Evolutionary conservation across 92 coral and sea anemone species (phyloP).

Genomic region (Parazoanthus atlanticus): DNA sequence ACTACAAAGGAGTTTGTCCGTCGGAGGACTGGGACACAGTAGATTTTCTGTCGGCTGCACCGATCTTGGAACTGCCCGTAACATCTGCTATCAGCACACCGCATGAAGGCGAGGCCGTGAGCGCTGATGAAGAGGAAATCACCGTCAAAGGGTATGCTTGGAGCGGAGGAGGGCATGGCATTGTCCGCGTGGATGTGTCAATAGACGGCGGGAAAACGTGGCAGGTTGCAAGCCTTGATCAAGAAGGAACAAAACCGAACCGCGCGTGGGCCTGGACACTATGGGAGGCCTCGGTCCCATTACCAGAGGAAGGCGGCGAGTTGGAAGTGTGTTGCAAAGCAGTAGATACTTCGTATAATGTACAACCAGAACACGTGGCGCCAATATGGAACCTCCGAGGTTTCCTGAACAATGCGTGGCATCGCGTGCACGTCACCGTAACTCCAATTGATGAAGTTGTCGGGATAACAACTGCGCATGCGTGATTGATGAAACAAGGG

Average conservation of each 20-base stretch:
- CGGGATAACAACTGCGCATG: too few relatives aligned
- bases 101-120: conserved; percentile 53
- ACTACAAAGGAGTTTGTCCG: conserved; percentile 78
- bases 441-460: neutral
- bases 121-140: conserved; percentile 71
- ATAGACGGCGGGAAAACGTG: conserved; percentile 81
- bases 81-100: conserved; percentile 79
- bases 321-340: conserved; percentile 89
- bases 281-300: conserved; percentile 69
- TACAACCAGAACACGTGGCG: conserved; percentile 82
- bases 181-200: conserved; percentile 80
- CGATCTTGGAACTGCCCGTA: conserved; percentile 79
- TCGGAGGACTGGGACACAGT: conserved; percentile 82
- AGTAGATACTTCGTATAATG: conserved; percentile 78
- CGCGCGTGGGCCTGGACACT: conserved; percentile 88
- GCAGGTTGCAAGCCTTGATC: conserved; percentile 65
- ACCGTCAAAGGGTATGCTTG: conserved; percentile 75
- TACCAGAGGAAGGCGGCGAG: conserved; percentile 65
- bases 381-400: conserved; percentile 96
- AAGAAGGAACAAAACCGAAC: conserved; percentile 41
- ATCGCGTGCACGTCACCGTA: conserved; percentile 70
- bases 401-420: conserved; percentile 88
- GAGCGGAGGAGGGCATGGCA: conserved; percentile 84
- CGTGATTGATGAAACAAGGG: too few relatives aligned
- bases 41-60: conserved; percentile 65